These are phyloP conservation scores for Lucifuga dentata DNA, from an alignment of 2,113 vertebrate genomes.

Conservation along the genomic window DNA sequence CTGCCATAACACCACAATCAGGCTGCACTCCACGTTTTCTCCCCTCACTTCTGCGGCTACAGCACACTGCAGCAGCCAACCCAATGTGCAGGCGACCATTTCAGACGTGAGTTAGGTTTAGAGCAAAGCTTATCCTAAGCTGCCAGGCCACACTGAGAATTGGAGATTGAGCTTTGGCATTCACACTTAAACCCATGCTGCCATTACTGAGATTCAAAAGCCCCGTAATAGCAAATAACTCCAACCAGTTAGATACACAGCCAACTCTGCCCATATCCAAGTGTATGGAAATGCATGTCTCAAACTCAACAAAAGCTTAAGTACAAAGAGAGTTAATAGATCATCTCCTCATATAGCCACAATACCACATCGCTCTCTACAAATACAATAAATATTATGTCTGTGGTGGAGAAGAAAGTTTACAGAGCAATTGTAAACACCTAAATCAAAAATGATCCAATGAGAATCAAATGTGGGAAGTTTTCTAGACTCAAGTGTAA, in stretches of 20 bases:
- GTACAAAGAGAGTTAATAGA: too few relatives aligned
- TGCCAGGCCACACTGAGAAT: neutral
- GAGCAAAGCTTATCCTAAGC: constrained; percentile 39
- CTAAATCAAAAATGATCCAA: too few relatives aligned
- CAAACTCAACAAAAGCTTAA: constrained; percentile 25
- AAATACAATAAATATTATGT: too few relatives aligned
- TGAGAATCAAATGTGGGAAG: too few relatives aligned
- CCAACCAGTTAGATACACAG: neutral
- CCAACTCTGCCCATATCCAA: constrained; percentile 2
- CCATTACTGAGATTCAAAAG: constrained; percentile 23
- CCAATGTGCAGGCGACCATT: constrained; percentile 19
- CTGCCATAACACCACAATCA: neutral
- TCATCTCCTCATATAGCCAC: too few relatives aligned
- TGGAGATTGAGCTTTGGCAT: constrained; percentile 41
- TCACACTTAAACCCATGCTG: constrained; percentile 1
- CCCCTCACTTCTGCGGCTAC: constrained; percentile 12
- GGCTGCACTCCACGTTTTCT: constrained; percentile 16
- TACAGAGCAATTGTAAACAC: too few relatives aligned
- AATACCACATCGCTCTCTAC: too few relatives aligned
- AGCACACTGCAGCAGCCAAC: neutral
- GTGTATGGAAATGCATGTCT: constrained; percentile 24
- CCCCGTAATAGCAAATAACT: constrained; percentile 20
- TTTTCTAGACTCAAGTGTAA: too few relatives aligned
- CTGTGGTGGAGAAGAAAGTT: too few relatives aligned
- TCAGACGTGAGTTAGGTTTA: constrained; percentile 23